Evolutionary conservation across 2,797 vertebrate species (phyloP).

Genomic region (Passerculus sandwichensis): DNA sequence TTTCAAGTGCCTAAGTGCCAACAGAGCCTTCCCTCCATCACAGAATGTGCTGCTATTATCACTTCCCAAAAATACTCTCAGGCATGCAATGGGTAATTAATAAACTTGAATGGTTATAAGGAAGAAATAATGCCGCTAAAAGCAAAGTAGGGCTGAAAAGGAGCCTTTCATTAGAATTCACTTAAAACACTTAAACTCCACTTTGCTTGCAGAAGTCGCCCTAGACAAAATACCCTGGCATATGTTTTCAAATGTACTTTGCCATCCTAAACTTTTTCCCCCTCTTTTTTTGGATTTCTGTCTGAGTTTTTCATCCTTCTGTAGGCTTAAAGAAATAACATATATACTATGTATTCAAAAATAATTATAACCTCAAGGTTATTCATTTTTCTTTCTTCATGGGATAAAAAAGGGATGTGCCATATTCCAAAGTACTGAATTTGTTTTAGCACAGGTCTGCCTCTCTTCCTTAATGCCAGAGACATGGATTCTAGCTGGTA

Average conservation of each 20-base stretch:
- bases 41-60: conserved; percentile 14
- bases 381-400: not conserved
- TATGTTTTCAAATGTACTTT: not conserved
- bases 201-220: not conserved
- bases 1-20: conserved; percentile 72
- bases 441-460: not conserved
- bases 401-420: not conserved
- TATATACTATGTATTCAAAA: not conserved
- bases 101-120: conserved; percentile 46
- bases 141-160: conserved; percentile 7
- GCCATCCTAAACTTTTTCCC: not conserved
- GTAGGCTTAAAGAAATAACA: not conserved
- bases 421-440: not conserved
- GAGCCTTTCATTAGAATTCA: conserved; percentile 9
- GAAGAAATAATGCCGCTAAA: conserved; percentile 28
- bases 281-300: not conserved
- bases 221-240: not conserved
- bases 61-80: conserved; percentile 53
- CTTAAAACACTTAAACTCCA: not conserved
- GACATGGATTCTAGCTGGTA: not conserved
- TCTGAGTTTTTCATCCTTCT: not conserved
- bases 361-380: not conserved
- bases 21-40: conserved; percentile 52
- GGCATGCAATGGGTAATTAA: conserved; percentile 35
- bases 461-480: not conserved